phyloP scores from a whole-genome alignment of 1,140 invertebrate species.

The Nebria ingens region DNA sequence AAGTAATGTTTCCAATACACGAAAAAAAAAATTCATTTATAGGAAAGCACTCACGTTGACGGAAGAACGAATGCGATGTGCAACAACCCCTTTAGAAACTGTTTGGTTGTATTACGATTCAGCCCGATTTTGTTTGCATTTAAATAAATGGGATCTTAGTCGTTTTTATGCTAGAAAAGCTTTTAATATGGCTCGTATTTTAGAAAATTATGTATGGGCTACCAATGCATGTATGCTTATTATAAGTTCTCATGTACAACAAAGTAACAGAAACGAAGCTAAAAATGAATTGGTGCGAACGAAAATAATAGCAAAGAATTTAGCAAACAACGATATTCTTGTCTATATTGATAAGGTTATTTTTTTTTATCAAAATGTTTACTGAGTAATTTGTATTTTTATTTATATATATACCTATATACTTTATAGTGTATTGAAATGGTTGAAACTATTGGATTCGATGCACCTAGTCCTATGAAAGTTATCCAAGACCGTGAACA shows the following conservation, averaged over 20 bases:
- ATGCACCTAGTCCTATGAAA: slow-evolving; percentile 26
- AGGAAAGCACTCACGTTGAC: slow-evolving; percentile 26
- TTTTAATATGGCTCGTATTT: not conserved
- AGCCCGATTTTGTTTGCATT: slow-evolving; percentile 35
- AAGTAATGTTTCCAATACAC: not conserved
- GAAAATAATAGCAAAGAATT: slow-evolving; percentile 33
- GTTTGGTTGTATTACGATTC: slow-evolving; percentile 43
- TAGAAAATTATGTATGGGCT: slow-evolving; percentile 37
- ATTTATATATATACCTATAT: not conserved
- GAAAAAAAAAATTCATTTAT: slow-evolving; percentile 10
- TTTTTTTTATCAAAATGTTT: not conserved
- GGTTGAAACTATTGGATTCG: slow-evolving; percentile 25
- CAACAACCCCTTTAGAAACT: slow-evolving; percentile 22
- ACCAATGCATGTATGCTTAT: slow-evolving; percentile 39
- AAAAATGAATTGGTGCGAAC: slow-evolving; percentile 36
- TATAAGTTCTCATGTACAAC: slow-evolving; percentile 39
- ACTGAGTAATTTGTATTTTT: not conserved
- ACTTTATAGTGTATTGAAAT: slow-evolving; percentile 20
- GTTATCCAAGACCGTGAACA: slow-evolving; percentile 27
- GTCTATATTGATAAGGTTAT: slow-evolving; percentile 18
- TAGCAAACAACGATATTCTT: slow-evolving; percentile 30
- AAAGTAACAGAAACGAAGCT: slow-evolving; percentile 41
- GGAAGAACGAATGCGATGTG: slow-evolving; percentile 23
- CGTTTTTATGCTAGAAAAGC: slow-evolving; percentile 41
- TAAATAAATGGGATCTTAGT: slow-evolving; percentile 41